Base-by-base conservation (phyloP, 2,113 vertebrate species). In the Oryzias javanicus region DNA sequence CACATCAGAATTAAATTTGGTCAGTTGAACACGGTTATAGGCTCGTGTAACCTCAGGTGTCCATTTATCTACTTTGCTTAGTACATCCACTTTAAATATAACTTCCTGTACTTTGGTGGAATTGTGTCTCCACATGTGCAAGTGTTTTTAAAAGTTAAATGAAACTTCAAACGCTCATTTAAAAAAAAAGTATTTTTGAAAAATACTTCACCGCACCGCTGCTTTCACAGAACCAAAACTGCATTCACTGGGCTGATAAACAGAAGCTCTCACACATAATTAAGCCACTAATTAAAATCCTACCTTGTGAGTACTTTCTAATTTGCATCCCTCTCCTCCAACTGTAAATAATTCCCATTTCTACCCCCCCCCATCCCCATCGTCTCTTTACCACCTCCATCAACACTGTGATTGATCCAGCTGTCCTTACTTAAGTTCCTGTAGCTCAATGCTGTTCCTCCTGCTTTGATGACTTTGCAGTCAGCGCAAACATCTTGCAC, bases 401-500 rank as follows among this genome's bases (percentile, higher is more conserved):
- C 79, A 85, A 60, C 65, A 51, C 22, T 64, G 72, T 78, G 78
- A 86, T 76, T 79, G 79, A 89, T 88, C 85, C 85, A 86, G 83
- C 87, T 82, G 86, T 86, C 87, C 82, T 41, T 41, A 76, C 86
- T 82, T 85, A 78, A 84, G 84, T 83, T 90, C 76, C 74, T 56
- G 76, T 78, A 70, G 69, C 78, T 81, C 70, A 49, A 73, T 55
- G 81, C 74, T 49, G 72, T 62, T 55, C 53, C 67, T 76, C 63
- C 64, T 46, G 66, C 80, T 84, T 85, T 86, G 80, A 83, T 81
- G 83, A 87, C 82, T 88, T 62, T 81, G 79, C 83, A 80, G 69
- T 42, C 74, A 72, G 80, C 70, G 83, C 78, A 77, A 83, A 83
- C 81, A 88, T 86, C 78, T 88, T 85, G 85, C 79, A 79, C 87